Evolutionary conservation across 2,797 vertebrate species (phyloP), one percentile per base, ranked within the genome.

Genomic region (Gymnocypris eckloni): DNA sequence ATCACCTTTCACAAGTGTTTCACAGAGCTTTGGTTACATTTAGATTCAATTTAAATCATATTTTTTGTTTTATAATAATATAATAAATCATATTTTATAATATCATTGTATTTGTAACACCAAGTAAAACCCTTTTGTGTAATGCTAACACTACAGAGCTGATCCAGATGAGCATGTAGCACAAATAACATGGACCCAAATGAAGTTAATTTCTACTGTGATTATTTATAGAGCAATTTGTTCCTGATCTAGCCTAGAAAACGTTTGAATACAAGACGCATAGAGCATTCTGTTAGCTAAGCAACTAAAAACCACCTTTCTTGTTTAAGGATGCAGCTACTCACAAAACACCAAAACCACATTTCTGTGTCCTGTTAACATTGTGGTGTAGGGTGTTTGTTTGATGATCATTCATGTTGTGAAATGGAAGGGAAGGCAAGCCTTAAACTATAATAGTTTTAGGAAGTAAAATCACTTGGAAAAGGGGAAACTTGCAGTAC

Each of bases 391-490:
- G 10, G 54, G 39, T 8, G n/a, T 61, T 45, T n/a, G n/a, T 54
- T 33, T 43, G 64, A 22, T 16, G 9, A 67, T 45, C 6, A 33
- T 59, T 72, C 20, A 50, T 61, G 37, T 85, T 80, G 41, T 59
- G 54, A 80, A 85, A 80, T 22, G 9, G 13, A 54, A 85, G 67
- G 78, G 43, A 73, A 39, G 84, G 25, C 61, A 56, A 22, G 56
- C n/a, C n/a, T 15, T 56, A 6, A 50, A 12, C n/a, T 33, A 18
- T 79, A n/a, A n/a, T 79, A 15, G 66, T 85, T 79, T 85, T 18
- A 52, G 84, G 84, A 85, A 85, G 77, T 85, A 79, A 79, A 79
- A 79, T 69, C 18, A 22, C n/a, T 22, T 80, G 37, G 73, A 71
- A 87, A 73, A 84, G 80, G 12, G 79, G 78, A 61, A 86, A 82